phyloP scores from a whole-genome alignment of 2,113 vertebrate genomes.

The Sminthopsis crassicaudata region DNA sequence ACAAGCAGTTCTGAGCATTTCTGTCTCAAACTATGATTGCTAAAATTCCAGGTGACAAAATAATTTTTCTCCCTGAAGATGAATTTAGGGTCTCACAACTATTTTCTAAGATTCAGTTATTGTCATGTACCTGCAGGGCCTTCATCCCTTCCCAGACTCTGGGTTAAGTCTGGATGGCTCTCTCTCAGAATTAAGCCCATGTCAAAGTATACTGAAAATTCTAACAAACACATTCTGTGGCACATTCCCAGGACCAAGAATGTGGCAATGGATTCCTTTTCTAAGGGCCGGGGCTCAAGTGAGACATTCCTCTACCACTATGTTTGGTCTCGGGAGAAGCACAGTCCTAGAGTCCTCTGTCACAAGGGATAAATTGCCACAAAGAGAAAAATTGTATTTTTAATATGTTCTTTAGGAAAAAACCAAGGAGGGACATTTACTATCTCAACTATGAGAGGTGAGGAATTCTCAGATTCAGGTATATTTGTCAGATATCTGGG shows the following conservation, averaged over 20 bases:
- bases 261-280: slow-evolving; percentile 32
- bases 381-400: slow-evolving; percentile 28
- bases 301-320: slow-evolving; percentile 24
- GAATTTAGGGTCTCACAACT: background rate
- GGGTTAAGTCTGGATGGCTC: slow-evolving; percentile 15
- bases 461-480: background rate
- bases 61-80: background rate
- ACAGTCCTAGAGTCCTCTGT: slow-evolving; percentile 28
- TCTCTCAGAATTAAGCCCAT: background rate
- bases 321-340: slow-evolving; percentile 26
- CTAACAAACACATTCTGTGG: background rate
- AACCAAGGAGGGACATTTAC: background rate
- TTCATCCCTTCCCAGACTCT: slow-evolving; percentile 11
- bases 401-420: slow-evolving; percentile 39
- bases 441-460: background rate
- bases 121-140: slow-evolving; percentile 32
- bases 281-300: slow-evolving; percentile 26
- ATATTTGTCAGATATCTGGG: slow-evolving; percentile 12
- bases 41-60: background rate
- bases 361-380: slow-evolving; percentile 26
- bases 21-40: background rate
- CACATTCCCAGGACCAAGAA: slow-evolving; percentile 12
- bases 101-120: slow-evolving; percentile 2
- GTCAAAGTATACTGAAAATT: slow-evolving; percentile 40
- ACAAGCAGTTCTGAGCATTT: slow-evolving; percentile 17